Percentiles rank a stretch among this genome's conserved stretches.
Conservation (phyloP, 2,797 vertebrate genomes). For the Argyrosomus regius region DNA sequence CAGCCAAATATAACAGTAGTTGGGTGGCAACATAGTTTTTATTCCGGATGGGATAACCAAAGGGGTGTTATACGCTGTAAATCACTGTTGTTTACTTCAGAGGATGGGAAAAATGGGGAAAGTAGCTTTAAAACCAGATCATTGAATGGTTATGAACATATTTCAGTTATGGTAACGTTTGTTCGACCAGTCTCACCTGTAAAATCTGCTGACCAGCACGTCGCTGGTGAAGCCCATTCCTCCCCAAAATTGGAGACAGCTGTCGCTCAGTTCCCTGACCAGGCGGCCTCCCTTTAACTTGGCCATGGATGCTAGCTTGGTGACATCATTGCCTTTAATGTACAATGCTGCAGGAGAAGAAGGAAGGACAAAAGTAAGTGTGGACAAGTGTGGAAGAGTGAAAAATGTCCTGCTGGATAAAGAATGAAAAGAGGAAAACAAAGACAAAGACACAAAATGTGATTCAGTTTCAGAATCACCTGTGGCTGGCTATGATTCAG, state of each 20-base stretch:
- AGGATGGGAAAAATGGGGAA: not conserved
- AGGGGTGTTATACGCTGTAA: not conserved
- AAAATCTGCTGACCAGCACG: slow-evolving; percentile 90
- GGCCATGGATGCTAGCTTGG: slow-evolving; percentile 92
- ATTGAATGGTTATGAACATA: too few species aligned
- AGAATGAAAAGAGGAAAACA: not conserved
- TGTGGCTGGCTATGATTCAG: not conserved
- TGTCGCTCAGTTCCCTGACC: slow-evolving; percentile 86
- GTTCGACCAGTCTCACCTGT: slow-evolving; percentile 84
- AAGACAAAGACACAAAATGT: slow-evolving; percentile 3
- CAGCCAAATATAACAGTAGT: slow-evolving; percentile 9
- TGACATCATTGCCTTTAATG: slow-evolving; percentile 90
- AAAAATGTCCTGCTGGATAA: not conserved
- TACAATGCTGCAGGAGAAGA: slow-evolving; percentile 82
- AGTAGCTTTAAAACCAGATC: not conserved
- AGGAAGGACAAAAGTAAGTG: not conserved
- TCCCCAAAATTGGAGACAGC: slow-evolving; percentile 94
- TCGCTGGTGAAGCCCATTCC: slow-evolving; percentile 93
- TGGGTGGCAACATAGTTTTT: not conserved
- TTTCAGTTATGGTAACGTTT: too few species aligned
- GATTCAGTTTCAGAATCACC: slow-evolving; percentile 26
- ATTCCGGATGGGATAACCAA: not conserved
- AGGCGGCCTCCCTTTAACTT: slow-evolving; percentile 91
- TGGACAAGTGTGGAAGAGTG: not conserved
- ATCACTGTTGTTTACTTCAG: not conserved